Percentiles rank a stretch among this genome's conserved stretches.
Evolutionary conservation across 2,797 vertebrate genomes (phyloP).

Genomic region (Arremon aurantiirostris): DNA sequence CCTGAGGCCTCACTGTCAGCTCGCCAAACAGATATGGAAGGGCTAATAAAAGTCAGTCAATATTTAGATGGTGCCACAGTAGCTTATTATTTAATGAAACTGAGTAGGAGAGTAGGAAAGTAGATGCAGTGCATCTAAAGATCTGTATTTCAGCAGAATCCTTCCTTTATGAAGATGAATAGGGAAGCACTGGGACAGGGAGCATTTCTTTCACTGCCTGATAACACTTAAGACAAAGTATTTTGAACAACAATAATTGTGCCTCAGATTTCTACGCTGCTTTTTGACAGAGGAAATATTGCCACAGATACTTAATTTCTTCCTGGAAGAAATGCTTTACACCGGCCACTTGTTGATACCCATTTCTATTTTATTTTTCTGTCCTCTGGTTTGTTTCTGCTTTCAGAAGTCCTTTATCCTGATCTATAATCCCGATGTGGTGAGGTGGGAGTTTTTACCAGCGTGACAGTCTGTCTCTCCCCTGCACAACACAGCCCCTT

Average conservation of each 20-base stretch:
- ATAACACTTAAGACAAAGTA: constrained; percentile 19
- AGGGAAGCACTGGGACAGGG: not conserved
- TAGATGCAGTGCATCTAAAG: not conserved
- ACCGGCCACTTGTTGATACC: not conserved
- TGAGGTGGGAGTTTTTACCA: not conserved
- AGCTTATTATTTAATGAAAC: constrained; percentile 65
- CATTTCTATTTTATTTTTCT: not conserved
- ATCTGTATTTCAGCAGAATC: constrained; percentile 49
- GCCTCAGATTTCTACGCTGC: not conserved
- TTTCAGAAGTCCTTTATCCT: not conserved
- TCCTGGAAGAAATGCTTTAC: constrained; percentile 28
- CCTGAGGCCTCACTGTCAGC: constrained; percentile 32
- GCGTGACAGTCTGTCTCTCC: not conserved
- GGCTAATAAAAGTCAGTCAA: constrained; percentile 61
- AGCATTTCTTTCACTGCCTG: constrained; percentile 9
- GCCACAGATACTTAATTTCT: constrained; percentile 2
- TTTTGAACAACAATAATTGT: constrained; percentile 27
- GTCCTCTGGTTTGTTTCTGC: not conserved
- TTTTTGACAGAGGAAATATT: constrained; percentile 24
- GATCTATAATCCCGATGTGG: not conserved
- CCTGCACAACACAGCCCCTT: not conserved
- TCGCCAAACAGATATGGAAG: constrained; percentile 53
- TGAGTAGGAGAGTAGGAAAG: not conserved
- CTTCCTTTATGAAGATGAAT: constrained; percentile 38
- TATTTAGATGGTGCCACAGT: constrained; percentile 54